These are phyloP conservation scores for Neoniphon sammara DNA, from an alignment of 2,797 vertebrate species.

Conservation along the genomic window DNA sequence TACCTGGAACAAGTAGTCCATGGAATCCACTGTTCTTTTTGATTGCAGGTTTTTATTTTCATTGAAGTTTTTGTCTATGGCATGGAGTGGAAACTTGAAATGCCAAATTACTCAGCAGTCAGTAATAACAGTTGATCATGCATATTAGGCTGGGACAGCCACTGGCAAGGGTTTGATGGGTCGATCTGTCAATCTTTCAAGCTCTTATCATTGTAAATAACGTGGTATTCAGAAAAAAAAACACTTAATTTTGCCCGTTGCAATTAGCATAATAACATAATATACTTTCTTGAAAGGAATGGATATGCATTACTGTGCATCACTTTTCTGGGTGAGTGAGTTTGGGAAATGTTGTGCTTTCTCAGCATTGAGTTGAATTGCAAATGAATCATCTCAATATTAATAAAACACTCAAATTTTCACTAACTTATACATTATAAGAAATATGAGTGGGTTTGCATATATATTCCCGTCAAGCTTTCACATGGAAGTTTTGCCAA, in stretches of 20 bases:
- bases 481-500: neutral
- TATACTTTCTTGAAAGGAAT: conserved; percentile 18
- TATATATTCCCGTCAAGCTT: conserved; percentile 32
- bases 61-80: conserved; percentile 21
- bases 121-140: conserved; percentile 20
- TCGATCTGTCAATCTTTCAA: conserved; percentile 16
- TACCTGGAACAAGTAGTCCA: conserved; percentile 6
- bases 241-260: conserved; percentile 33
- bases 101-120: conserved; percentile 20
- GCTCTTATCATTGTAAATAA: conserved; percentile 19
- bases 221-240: conserved; percentile 23
- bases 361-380: conserved; percentile 34
- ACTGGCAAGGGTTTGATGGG: conserved; percentile 15
- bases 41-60: conserved; percentile 1
- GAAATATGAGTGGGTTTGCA: conserved; percentile 31
- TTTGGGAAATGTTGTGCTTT: conserved; percentile 44
- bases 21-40: conserved; percentile 24
- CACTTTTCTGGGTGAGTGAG: conserved; percentile 29
- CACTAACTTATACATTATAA: conserved; percentile 19
- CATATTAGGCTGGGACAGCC: conserved; percentile 13
- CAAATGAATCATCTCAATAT: conserved; percentile 44
- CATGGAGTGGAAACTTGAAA: conserved; percentile 28
- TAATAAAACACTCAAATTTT: conserved; percentile 27
- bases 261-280: conserved; percentile 1
- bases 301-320: conserved; percentile 26